Conservation (phyloP, 2,797 vertebrate genomes). For the Epinephelus coioides region DNA sequence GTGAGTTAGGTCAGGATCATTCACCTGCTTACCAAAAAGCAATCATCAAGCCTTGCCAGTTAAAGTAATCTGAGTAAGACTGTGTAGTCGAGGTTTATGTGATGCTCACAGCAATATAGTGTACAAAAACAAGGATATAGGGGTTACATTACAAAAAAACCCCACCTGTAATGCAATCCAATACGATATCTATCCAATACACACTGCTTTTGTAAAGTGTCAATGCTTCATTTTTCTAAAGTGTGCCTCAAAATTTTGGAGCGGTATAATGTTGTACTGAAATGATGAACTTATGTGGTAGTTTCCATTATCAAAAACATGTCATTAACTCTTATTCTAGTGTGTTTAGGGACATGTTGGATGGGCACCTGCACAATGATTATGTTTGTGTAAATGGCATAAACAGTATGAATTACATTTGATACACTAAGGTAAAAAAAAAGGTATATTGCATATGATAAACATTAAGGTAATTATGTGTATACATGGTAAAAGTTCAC, state of each 20-base stretch:
- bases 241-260: not conserved
- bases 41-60: not conserved
- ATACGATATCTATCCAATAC: not conserved
- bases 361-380: too few species aligned
- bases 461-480: too few species aligned
- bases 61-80: not conserved
- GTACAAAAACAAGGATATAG: not conserved
- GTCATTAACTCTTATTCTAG: too few species aligned
- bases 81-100: not conserved
- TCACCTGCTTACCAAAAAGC: constrained; percentile 9
- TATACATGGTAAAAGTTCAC: too few species aligned
- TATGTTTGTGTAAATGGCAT: too few species aligned
- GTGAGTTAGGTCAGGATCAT: constrained; percentile 14
- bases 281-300: not conserved
- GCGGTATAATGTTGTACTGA: not conserved
- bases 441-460: not conserved
- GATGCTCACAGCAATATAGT: not conserved
- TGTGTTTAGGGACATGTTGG: too few species aligned
- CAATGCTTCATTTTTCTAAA: not conserved
- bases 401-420: too few species aligned
- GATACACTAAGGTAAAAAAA: too few species aligned
- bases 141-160: not conserved
- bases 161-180: not conserved
- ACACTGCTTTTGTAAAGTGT: not conserved
- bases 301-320: too few species aligned